Evolutionary conservation across 2,888 invertebrate species (phyloP), one percentile per base, ranked within the genome.

Genomic region (Cataglyphis rosenhaueri): DNA sequence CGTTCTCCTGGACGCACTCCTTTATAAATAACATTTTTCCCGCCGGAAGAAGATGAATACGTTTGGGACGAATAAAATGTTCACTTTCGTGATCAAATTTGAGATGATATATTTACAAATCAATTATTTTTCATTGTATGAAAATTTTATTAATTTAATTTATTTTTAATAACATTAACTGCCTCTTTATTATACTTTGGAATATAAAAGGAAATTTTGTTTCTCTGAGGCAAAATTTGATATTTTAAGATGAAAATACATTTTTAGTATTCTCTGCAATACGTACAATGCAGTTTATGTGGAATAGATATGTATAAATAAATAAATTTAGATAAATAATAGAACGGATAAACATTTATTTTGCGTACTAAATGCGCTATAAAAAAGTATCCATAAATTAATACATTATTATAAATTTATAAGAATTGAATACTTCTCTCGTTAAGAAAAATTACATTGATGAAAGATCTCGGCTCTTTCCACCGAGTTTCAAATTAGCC

Each of bases 21-120:
- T 41, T 59, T 73, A 73, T 78, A 78, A 78, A 78, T 78, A 71
- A 78, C 57, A 32, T 38, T 73, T 44, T 18, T 59, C 21, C 29
- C 48, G 68, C 68, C 38, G n/a, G 41, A 12, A 25, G 18, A 59
- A 65, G 29, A 66, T 35, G 61, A 1, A 41, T 12, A n/a, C 8
- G n/a, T 5, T 48, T 48, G 18, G 29, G n/a, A 35, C 15, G 81
- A 41, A 78, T 44, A 59, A 38, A 76, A 76, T 52, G 59, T 41
- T 44, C 10, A 10, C 2, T 38, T 78, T 41, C 12, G 3, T 32
- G 15, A 10, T 10, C n/a, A 35, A 35, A 35, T 38, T 25, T 29
- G 9, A 38, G 9, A 52, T 29, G 61, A 41, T 44, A 12, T 25
- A 41, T 32, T 10, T 32, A 29, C 15, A 15, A 32, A 38, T 71